Conservation (phyloP, 92 coral and sea anemone species). For the Isaurus tuberculatus region DNA sequence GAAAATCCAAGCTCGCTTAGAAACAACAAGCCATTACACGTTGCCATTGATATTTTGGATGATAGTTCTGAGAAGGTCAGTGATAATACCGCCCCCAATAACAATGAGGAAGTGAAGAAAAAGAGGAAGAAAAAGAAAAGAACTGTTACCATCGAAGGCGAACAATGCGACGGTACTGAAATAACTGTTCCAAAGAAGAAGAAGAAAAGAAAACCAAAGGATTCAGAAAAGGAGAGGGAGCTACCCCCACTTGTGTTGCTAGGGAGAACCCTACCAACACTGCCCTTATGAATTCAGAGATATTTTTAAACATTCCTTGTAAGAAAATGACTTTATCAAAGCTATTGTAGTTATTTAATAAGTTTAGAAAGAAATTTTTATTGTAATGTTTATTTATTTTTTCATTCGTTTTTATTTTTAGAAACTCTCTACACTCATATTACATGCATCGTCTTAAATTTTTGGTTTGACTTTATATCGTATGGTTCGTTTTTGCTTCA, state of each 20-base stretch:
- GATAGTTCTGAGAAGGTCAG: slow-evolving; percentile 12
- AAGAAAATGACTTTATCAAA: neutral
- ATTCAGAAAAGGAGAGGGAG: slow-evolving; percentile 9
- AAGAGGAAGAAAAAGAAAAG: slow-evolving; percentile 40
- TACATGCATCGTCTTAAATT: neutral
- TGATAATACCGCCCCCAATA: neutral
- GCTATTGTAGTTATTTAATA: neutral
- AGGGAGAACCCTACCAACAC: slow-evolving; percentile 31
- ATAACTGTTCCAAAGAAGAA: slow-evolving; percentile 33
- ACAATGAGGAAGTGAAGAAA: neutral
- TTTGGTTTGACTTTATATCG: too few species aligned
- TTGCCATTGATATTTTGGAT: slow-evolving; percentile 18
- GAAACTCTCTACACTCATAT: neutral
- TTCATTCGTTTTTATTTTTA: neutral
- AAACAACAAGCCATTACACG: slow-evolving; percentile 24
- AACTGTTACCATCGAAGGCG: slow-evolving; percentile 18
- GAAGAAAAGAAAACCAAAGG: slow-evolving; percentile 34
- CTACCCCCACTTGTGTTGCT: slow-evolving; percentile 30
- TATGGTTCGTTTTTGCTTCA: too few species aligned
- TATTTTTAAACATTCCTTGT: neutral
- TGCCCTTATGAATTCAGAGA: neutral
- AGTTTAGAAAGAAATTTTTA: neutral
- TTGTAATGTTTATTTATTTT: neutral
- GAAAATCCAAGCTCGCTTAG: neutral
- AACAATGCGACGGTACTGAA: slow-evolving; percentile 20